Evolutionary conservation across 2,888 invertebrate genomes (phyloP).

Genomic region (Plebejus melissa): DNA sequence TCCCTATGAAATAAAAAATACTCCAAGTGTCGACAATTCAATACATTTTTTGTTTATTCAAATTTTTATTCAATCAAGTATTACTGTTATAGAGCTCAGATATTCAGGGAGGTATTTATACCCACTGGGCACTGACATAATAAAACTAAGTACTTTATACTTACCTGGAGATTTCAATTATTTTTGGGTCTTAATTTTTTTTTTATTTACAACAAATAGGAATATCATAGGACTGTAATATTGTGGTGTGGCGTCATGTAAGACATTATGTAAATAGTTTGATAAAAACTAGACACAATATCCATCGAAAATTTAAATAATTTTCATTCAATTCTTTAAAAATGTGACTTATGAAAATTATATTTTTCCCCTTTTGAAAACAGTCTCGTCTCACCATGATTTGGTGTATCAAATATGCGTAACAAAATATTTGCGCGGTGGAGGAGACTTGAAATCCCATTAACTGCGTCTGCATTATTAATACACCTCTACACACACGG

Average conservation of each 20-base stretch:
- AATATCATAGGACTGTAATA: neutral
- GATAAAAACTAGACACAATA: slow-evolving; percentile 4
- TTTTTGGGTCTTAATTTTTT: neutral
- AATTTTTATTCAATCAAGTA: no score
- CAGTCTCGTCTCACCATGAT: neutral
- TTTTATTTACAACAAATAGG: neutral
- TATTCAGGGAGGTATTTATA: no score
- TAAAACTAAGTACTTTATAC: no score
- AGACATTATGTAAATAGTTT: slow-evolving; percentile 11
- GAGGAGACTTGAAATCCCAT: neutral
- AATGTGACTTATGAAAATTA: neutral
- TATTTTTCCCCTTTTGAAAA: neutral
- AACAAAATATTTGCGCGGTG: neutral
- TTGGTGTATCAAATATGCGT: neutral
- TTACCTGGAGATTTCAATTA: no score
- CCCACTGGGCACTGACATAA: no score
- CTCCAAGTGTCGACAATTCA: no score
- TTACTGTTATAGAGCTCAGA: no score
- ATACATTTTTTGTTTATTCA: no score
- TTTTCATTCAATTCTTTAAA: neutral
- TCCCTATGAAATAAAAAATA: neutral
- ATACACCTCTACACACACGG: slow-evolving; percentile 3
- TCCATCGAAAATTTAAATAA: neutral
- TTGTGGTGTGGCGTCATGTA: neutral
- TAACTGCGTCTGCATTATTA: slow-evolving; percentile 3